Evolutionary conservation across 2,888 invertebrate genomes (phyloP), one percentile per base, ranked within the genome.

Genomic region (Odontocerum albicorne): DNA sequence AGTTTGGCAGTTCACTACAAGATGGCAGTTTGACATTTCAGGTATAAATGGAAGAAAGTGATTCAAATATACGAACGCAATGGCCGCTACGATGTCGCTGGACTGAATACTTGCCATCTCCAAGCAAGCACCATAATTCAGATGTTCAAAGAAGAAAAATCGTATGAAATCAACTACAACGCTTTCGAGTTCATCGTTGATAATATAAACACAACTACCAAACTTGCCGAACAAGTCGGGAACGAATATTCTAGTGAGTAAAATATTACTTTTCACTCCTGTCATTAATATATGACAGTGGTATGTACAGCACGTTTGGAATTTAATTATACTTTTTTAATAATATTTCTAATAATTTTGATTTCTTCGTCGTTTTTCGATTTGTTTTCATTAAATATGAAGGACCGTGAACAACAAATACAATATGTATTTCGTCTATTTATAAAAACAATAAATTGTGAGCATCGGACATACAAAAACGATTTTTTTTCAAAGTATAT

Each of bases 41-140:
- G 91, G 66, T 85, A 84, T 69, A 73, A 78, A 31, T 93, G 92
- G 92, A 75, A 73, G 4, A 86, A 84, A 63, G 75, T 86, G 1
- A 83, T 86, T 36, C 73, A 92, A 53, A 73, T 94, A 62, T 93
- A 91, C 70, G 88, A 92, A 63, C 84, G 85, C 8, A 77, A 85
- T 56, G 88, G 88, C 0, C 86, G 86, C 64, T 72, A 75, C 36
- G 79, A 82, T 63, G 75, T 83, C 0, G 86, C 84, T 4, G 92
- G 92, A 0, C 73, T 75, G 8, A 80, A 83, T 58, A 90, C 90
- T 4, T 95, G 94, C 63, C 86, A 84, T 63, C 75, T 93, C 15
- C 81, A 89, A 70, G 87, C 90, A 74, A 83, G 84, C 58, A 85
- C 87, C 0, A 71, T 94, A 61, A 86, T 90, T 44, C 80, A 84